Percentiles rank a stretch among this genome's conserved stretches.
Conservation (phyloP, 2,888 invertebrate genomes). For the Cerceris ruficornis region DNA sequence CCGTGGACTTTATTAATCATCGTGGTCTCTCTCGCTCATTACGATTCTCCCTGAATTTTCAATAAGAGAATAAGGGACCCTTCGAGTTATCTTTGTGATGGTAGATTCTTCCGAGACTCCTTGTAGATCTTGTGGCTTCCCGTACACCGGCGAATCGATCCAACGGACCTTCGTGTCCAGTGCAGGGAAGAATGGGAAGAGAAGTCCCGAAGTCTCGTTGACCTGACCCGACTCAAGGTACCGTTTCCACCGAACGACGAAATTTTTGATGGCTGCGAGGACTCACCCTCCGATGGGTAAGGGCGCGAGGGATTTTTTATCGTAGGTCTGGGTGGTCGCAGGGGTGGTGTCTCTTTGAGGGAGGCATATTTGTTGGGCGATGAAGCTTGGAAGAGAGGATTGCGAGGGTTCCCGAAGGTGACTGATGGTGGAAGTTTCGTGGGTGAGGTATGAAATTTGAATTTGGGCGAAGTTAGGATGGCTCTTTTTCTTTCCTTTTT, state of each 20-base stretch:
- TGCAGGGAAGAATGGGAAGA: slow-evolving; percentile 14
- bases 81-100: no score
- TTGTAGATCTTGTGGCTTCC: slow-evolving; percentile 28
- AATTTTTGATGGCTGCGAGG: background rate
- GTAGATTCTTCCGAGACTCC: slow-evolving; percentile 21
- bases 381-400: background rate
- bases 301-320: background rate
- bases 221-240: slow-evolving; percentile 18
- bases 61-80: no score
- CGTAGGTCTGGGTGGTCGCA: background rate
- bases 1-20: slow-evolving; percentile 33
- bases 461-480: no score
- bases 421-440: no score
- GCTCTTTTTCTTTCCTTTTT: no score
- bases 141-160: slow-evolving; percentile 30
- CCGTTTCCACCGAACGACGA: background rate
- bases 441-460: no score
- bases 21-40: background rate
- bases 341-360: no score
- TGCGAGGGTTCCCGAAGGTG: no score
- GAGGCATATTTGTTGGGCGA: background rate
- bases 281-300: background rate
- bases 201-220: slow-evolving; percentile 9
- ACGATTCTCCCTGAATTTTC: no score
- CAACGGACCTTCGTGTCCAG: slow-evolving; percentile 36